Conservation (phyloP, 2,797 vertebrate genomes). For the Leptatherina wallacei region DNA sequence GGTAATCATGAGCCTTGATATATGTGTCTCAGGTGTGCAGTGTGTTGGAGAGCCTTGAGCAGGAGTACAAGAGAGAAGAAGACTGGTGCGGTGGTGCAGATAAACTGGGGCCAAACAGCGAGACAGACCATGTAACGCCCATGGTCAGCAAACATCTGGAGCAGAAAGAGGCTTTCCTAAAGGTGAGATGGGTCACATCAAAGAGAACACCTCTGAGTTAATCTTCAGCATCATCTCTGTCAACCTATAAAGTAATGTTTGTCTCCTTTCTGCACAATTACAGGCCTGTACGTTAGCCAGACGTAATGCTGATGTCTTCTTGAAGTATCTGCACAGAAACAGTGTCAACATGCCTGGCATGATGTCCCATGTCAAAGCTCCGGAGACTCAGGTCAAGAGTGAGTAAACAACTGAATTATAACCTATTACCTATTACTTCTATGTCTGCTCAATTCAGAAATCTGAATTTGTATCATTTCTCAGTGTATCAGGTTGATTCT, state of each 20-base stretch:
- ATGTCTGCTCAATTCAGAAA: slow-evolving; percentile 2
- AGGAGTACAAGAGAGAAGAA: slow-evolving; percentile 98
- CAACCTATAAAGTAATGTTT: slow-evolving; percentile 1
- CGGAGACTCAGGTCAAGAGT: slow-evolving; percentile 96
- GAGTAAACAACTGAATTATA: slow-evolving; percentile 67
- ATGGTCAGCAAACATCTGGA: slow-evolving; percentile 99
- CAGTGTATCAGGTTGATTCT: neutral
- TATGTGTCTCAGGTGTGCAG: slow-evolving; percentile 86
- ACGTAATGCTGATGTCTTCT: slow-evolving; percentile 93
- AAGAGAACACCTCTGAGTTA: neutral
- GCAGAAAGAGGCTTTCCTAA: slow-evolving; percentile 97
- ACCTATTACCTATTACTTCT: neutral
- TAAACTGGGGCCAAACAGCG: slow-evolving; percentile 96
- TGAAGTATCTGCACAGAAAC: slow-evolving; percentile 94
- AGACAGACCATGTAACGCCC: slow-evolving; percentile 95
- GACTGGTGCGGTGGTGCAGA: slow-evolving; percentile 99
- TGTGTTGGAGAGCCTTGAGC: slow-evolving; percentile 96
- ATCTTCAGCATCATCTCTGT: neutral
- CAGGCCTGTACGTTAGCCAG: slow-evolving; percentile 92
- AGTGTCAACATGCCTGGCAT: slow-evolving; percentile 96
- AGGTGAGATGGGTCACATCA: slow-evolving; percentile 79
- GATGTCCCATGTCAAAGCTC: slow-evolving; percentile 92
- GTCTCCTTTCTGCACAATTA: slow-evolving; percentile 2
- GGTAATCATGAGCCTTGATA: neutral
- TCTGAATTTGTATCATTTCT: neutral